Conservation (phyloP, 2,113 vertebrate species). For the Nannobrachium achirus region DNA sequence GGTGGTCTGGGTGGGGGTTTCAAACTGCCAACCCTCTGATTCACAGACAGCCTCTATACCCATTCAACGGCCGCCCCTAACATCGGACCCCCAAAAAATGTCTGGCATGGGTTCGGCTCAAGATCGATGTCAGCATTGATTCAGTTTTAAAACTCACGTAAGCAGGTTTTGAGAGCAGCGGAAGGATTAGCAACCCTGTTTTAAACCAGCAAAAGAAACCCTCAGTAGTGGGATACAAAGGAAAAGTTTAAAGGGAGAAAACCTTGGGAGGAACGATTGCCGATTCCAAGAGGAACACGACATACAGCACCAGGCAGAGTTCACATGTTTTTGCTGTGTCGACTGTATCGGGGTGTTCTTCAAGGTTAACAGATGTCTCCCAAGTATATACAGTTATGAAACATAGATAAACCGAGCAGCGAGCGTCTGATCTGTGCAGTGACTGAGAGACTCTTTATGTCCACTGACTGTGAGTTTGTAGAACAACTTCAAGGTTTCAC, state of each 20-base stretch:
- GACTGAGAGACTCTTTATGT: conserved; percentile 21
- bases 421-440: conserved; percentile 27
- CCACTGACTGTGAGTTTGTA: not conserved
- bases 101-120: too few relatives aligned
- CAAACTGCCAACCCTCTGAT: too few relatives aligned
- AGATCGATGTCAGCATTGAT: not conserved
- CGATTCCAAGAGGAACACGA: conserved; percentile 16
- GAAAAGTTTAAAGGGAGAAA: conserved; percentile 6
- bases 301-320: not conserved
- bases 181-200: conserved; percentile 29
- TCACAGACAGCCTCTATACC: too few relatives aligned
- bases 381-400: not conserved
- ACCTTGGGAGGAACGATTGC: not conserved
- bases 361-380: conserved; percentile 53
- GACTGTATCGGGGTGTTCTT: conserved; percentile 29
- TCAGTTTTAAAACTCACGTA: conserved; percentile 9
- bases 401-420: conserved; percentile 28
- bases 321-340: conserved; percentile 40
- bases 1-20: too few relatives aligned
- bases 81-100: too few relatives aligned
- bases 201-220: conserved; percentile 17
- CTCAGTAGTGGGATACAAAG: conserved; percentile 6
- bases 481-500: not conserved
- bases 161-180: conserved; percentile 1
- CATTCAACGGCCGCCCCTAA: too few relatives aligned